A percentile compares a stretch with the other conserved stretches of the same genome.
Conservation (phyloP, 2,888 invertebrate genomes). For the Luperina testacea region DNA sequence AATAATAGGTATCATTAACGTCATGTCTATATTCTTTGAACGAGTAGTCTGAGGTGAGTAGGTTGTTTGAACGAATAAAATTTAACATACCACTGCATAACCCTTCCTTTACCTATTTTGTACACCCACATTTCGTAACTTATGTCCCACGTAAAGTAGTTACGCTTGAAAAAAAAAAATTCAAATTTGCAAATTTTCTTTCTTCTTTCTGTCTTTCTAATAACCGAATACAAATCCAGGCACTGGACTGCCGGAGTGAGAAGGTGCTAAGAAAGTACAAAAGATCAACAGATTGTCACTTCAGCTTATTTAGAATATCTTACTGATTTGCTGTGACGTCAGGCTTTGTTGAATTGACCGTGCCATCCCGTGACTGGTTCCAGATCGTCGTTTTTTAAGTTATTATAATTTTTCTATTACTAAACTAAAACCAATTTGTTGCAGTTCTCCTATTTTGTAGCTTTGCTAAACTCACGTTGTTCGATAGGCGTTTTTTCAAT, state of each 20-base stretch:
- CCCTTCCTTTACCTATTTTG: too few relatives aligned
- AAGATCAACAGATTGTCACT: background rate
- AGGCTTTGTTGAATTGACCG: background rate
- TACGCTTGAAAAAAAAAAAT: too few relatives aligned
- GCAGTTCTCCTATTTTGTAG: background rate
- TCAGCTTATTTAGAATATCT: background rate
- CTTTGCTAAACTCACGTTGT: too few relatives aligned
- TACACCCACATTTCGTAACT: too few relatives aligned
- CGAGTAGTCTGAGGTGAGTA: too few relatives aligned
- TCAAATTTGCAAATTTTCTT: too few relatives aligned
- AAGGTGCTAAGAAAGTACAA: background rate
- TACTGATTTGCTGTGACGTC: background rate
- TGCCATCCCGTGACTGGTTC: background rate
- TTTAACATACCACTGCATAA: too few relatives aligned
- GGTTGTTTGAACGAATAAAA: too few relatives aligned
- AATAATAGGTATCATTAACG: too few relatives aligned
- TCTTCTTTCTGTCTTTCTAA: too few relatives aligned
- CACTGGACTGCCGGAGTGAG: background rate
- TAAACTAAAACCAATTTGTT: background rate
- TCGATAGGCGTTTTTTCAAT: background rate
- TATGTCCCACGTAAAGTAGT: too few relatives aligned
- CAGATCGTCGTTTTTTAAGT: background rate
- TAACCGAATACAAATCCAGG: background rate
- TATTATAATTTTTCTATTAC: background rate
- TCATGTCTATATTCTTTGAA: too few relatives aligned